Percentiles rank a stretch among this genome's conserved stretches.
Evolutionary conservation across 2,113 vertebrate genomes (phyloP).

Genomic region (Meles meles): DNA sequence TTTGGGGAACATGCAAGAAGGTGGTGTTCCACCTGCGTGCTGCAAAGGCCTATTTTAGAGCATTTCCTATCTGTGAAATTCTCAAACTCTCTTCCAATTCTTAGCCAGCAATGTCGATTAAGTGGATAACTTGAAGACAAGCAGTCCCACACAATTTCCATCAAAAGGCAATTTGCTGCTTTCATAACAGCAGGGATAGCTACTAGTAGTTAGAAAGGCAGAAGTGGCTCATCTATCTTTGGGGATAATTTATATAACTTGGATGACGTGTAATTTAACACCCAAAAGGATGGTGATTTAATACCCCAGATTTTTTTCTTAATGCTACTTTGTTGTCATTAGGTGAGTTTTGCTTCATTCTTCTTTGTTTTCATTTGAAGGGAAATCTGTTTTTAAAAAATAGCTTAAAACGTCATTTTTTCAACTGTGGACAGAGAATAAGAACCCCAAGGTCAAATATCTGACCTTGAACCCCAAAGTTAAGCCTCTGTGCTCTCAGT

Average conservation of each 20-base stretch:
- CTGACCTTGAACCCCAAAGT: background rate
- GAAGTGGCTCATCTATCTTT: slow-evolving; percentile 61
- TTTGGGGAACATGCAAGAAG: background rate
- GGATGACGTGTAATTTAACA: slow-evolving; percentile 61
- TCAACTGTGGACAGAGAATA: background rate
- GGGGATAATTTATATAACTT: slow-evolving; percentile 54
- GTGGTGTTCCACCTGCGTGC: background rate
- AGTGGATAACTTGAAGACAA: slow-evolving; percentile 9
- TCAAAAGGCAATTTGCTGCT: slow-evolving; percentile 56
- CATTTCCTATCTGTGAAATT: background rate
- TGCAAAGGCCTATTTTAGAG: background rate
- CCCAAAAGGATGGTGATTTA: slow-evolving; percentile 43
- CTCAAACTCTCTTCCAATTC: background rate
- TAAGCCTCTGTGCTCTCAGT: background rate
- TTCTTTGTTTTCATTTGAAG: slow-evolving; percentile 8
- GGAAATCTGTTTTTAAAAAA: slow-evolving; percentile 4
- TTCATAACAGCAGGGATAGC: slow-evolving; percentile 35
- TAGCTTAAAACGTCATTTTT: background rate
- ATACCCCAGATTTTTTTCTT: background rate
- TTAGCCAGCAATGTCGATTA: background rate
- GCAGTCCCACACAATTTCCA: background rate
- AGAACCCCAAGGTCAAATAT: background rate
- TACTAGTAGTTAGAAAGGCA: slow-evolving; percentile 10
- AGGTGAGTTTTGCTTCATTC: background rate
- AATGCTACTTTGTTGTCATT: background rate